phyloP scores from a whole-genome alignment of 2,113 vertebrate genomes.

The Grallaria varia region DNA sequence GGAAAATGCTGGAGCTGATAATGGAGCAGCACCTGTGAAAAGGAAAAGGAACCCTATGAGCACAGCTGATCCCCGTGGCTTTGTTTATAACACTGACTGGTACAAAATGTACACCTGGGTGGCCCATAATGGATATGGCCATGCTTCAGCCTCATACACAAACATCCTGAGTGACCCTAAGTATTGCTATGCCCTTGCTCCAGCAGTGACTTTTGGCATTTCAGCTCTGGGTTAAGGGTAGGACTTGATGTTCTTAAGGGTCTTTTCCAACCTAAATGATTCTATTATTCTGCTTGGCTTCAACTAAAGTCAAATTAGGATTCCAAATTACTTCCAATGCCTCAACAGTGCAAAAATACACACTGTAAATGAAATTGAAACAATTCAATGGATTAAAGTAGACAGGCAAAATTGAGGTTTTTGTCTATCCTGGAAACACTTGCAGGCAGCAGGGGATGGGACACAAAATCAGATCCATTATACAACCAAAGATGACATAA shows the following conservation, averaged over 20 bases:
- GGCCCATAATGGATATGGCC: not conserved
- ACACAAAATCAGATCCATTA: not conserved
- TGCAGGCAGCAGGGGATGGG: fast-evolving
- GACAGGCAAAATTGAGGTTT: not conserved
- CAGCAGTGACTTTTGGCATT: not conserved
- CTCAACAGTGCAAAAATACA: not conserved
- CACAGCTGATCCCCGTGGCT: not conserved
- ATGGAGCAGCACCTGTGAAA: constrained; percentile 62
- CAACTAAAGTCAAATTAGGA: not conserved
- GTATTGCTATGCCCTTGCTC: not conserved
- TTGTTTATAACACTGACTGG: not conserved
- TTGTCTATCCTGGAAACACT: not conserved
- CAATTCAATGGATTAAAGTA: not conserved
- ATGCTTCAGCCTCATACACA: not conserved
- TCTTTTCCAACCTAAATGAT: not conserved
- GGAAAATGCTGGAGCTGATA: constrained; percentile 82
- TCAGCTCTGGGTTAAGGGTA: not conserved
- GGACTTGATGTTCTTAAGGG: not conserved
- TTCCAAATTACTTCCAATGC: not conserved
- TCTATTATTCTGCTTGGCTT: not conserved
- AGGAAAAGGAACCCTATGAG: not conserved
- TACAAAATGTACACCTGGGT: not conserved
- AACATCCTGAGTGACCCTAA: not conserved
- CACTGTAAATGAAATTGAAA: not conserved
- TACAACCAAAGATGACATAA: not conserved